Base-by-base conservation (phyloP, 2,888 invertebrate species). In the Sussaba pulchella region DNA sequence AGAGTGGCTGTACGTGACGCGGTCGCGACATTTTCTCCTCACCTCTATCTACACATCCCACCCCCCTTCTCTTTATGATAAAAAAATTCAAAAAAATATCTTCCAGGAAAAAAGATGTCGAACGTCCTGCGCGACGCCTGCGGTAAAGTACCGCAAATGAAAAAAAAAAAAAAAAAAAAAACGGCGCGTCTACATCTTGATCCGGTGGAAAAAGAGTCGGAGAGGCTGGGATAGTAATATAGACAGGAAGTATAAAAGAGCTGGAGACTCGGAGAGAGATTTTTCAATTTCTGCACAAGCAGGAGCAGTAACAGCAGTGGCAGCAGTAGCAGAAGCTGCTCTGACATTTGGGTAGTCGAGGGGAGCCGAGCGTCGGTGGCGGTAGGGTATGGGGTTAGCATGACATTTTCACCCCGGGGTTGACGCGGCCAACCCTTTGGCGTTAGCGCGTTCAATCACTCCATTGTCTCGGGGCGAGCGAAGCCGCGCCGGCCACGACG, bases 391-490 rank as follows among this genome's bases (percentile, higher is more conserved):
- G n/a, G 54, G 71, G 79, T 82, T 80, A 81, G 83, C 86, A 89
- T 90, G 91, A 90, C 91, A 91, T 90, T 91, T 91, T 89, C 89
- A 91, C 90, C 91, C 90, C 88, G 88, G 88, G 90, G 88, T 89
- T 91, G 90, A 90, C 88, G 88, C 88, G 87, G 86, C 85, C 88
- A 90, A 91, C 91, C 91, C 90, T 91, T 91, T 89, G 89, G 88
- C 89, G 88, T 87, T 89, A 84, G 86, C 86, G 87, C 89, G 89
- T 89, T 91, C 90, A 89, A 91, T 91, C 91, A 90, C 89, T 89
- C 90, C 88, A 91, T 91, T 90, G 90, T 90, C 91, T 91, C 88
- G 87, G 69, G 77, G 66, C 74, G 52, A 59, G 74, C 50, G 70
- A 67, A 67, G 72, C 79, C 70, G 64, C 72, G 64, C 72, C 54